Evolutionary conservation across 2,888 invertebrate species (phyloP), one percentile per base, ranked within the genome.

Genomic region (Hylaea fasciaria): DNA sequence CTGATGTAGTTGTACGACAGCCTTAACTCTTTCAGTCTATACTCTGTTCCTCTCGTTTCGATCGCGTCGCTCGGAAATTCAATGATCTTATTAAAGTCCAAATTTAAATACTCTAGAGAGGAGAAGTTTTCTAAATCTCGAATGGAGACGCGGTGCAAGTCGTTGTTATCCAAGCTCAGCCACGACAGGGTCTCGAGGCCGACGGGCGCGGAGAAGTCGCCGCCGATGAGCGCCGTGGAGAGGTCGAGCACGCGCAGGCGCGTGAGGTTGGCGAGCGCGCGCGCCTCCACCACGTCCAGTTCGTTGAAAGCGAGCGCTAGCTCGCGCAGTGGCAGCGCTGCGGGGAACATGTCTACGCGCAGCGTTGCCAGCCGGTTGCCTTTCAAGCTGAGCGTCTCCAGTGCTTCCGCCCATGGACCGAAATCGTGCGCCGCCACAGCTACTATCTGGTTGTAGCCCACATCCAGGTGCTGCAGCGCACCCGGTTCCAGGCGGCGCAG

Each of bases 291-390:
- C 66, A 94, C 94, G 61, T 94, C 94, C 50, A 98, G 93, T 68
- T 96, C 95, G 81, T 98, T 98, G 82, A 97, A 97, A 71, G 97
- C 97, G 52, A 98, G 89, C 77, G 96, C 95, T 12, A 98, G 93
- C 84, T 97, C 97, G 60, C 95, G 95, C 59, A 98, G 92, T 64
- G 95, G 94, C 11, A 94, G 93, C n/a, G 96, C 87, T 3, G 94
- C 94, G 48, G 93, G 93, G 76, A 97, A 96, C 3, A 95, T 92
- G 53, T 94, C 93, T n/a, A 93, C 86, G 44, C 93, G 91, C 17
- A 95, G 80, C 71, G 91, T 94, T 2, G 95, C 94, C 22, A 97
- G 93, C 70, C 95, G 94, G 77, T 97, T 97, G 77, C 97, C 97
- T 10, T 96, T 93, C 64, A 97, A 84, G 43, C 96, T 92, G 10